phyloP scores from a whole-genome alignment of 2,113 vertebrate species.

The Brienomyrus brachyistius region DNA sequence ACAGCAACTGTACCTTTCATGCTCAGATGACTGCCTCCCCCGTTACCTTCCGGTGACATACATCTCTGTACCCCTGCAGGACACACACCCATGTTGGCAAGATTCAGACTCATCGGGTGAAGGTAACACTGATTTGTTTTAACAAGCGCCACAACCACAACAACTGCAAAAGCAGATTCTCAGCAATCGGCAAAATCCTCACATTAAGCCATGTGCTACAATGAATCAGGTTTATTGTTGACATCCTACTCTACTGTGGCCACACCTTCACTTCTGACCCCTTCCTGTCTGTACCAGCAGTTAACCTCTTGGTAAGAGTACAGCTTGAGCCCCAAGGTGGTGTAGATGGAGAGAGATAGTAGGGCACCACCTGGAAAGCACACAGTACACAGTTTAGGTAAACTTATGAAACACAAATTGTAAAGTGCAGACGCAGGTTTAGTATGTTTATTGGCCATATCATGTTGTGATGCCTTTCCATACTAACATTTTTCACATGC shows the following conservation, averaged over 20 bases:
- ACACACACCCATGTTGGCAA: not conserved
- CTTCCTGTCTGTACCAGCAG: slow-evolving; percentile 34
- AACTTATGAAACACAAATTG: not conserved
- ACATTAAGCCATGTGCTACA: not conserved
- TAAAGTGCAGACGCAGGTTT: not conserved
- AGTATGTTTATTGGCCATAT: not conserved
- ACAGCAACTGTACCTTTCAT: slow-evolving; percentile 29
- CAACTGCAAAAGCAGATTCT: not conserved
- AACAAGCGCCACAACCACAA: not conserved
- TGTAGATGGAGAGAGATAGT: slow-evolving; percentile 36
- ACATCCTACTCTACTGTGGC: not conserved
- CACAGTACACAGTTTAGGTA: not conserved
- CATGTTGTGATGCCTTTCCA: not conserved
- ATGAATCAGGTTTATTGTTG: not conserved
- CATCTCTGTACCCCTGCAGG: slow-evolving; percentile 3
- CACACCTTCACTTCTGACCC: not conserved
- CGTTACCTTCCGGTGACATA: not conserved
- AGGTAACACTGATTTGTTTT: not conserved
- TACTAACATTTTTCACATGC: not conserved
- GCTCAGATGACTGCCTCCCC: slow-evolving; percentile 22
- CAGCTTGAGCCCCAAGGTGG: slow-evolving; percentile 39
- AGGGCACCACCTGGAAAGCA: slow-evolving; percentile 35
- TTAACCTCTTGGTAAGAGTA: slow-evolving; percentile 43
- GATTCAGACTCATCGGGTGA: not conserved
- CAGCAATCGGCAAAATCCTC: not conserved